These are phyloP conservation scores for Saccopteryx leptura DNA, from an alignment of 2,113 vertebrate genomes.

Conservation along the genomic window DNA sequence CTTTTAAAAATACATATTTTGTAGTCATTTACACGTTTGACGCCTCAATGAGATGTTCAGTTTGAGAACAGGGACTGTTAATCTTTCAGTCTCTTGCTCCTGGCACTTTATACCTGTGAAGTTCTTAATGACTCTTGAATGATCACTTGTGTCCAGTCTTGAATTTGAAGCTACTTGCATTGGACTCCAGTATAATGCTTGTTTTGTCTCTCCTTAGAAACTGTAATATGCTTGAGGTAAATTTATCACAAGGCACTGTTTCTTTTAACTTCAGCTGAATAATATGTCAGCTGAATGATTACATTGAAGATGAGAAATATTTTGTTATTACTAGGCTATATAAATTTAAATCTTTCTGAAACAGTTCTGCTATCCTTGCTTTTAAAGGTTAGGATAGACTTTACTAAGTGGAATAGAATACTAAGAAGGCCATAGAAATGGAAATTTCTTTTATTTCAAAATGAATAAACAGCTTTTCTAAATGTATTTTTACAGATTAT, in stretches of 20 bases:
- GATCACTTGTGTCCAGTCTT: background rate
- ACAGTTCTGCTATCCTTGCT: background rate
- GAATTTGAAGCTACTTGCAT: conserved; percentile 7
- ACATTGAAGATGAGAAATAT: conserved; percentile 44
- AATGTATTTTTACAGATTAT: background rate
- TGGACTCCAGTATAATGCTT: background rate
- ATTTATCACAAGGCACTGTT: conserved; percentile 27
- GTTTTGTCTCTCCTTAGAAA: conserved; percentile 20
- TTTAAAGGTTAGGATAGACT: conserved; percentile 2
- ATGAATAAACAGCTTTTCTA: conserved; percentile 33
- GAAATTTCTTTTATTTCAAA: conserved; percentile 39
- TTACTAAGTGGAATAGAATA: conserved; percentile 22
- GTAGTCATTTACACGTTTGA: background rate
- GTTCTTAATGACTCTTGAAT: conserved; percentile 15
- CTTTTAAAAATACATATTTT: background rate
- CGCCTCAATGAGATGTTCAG: background rate
- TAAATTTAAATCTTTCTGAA: conserved; percentile 35
- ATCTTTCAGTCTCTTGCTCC: background rate
- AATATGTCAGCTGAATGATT: conserved; percentile 1
- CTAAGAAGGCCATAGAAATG: background rate
- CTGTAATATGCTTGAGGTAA: background rate
- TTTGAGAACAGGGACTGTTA: background rate
- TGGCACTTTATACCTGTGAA: conserved; percentile 13
- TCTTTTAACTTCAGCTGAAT: conserved; percentile 37
- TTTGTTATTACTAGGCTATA: background rate